A percentile compares a stretch with the other conserved stretches of the same genome.
Conservation (phyloP, 2,113 vertebrate genomes). For the Nyctereutes procyonoides region DNA sequence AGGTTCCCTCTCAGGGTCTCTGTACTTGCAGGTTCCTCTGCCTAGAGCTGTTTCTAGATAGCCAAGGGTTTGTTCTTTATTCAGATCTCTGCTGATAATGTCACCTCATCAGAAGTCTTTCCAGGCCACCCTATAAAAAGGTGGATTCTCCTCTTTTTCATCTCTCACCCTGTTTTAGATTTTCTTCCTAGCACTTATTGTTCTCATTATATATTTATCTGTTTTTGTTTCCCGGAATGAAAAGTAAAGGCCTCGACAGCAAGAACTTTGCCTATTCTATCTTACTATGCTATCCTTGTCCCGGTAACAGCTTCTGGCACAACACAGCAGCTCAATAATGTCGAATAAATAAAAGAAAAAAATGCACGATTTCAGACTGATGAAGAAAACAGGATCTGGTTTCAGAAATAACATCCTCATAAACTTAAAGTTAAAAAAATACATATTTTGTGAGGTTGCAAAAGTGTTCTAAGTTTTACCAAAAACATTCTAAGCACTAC, state of each 20-base stretch:
- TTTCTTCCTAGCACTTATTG: not conserved
- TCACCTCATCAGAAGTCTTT: not conserved
- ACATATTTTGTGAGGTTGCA: not conserved
- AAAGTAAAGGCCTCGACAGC: not conserved
- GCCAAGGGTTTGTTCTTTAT: not conserved
- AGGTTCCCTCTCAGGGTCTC: not conserved
- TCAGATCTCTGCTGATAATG: not conserved
- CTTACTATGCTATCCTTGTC: not conserved
- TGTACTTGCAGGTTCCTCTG: not conserved
- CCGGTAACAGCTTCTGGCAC: not conserved
- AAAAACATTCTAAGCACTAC: not conserved
- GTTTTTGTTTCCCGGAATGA: not conserved
- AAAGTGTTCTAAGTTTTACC: not conserved
- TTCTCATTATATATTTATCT: not conserved
- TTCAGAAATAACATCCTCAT: not conserved
- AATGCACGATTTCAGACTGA: not conserved
- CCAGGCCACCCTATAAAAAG: not conserved
- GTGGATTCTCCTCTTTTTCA: not conserved
- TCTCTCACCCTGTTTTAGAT: not conserved
- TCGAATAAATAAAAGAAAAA: not conserved
- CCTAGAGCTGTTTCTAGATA: not conserved
- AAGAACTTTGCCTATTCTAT: not conserved
- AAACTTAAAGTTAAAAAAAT: not conserved
- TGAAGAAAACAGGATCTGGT: not conserved
- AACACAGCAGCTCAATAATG: not conserved